Conservation (phyloP, 2,888 invertebrate genomes). For the Sarcophaga carnaria region DNA sequence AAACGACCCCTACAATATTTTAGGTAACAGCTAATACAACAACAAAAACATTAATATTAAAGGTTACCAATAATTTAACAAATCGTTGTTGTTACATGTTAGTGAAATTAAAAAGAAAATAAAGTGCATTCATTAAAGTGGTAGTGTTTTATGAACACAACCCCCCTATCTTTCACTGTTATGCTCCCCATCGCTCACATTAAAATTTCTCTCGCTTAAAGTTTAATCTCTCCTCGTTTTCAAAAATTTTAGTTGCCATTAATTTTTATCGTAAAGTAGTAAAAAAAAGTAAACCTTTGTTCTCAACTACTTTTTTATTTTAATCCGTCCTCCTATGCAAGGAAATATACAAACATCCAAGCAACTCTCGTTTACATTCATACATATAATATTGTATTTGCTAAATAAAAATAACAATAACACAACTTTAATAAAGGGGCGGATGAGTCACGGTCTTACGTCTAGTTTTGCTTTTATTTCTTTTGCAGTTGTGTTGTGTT, state of each 20-base stretch:
- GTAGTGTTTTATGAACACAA: no score
- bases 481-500: slow-evolving; percentile 22
- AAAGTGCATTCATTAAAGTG: no score
- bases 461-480: slow-evolving; percentile 61
- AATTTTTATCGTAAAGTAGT: neutral
- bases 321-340: neutral
- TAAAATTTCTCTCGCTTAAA: no score
- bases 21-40: slow-evolving; percentile 33
- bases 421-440: slow-evolving; percentile 72
- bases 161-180: no score
- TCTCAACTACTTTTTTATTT: slow-evolving; percentile 18
- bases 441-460: slow-evolving; percentile 78
- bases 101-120: no score
- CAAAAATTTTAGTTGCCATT: neutral
- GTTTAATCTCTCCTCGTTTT: neutral
- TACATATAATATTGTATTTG: neutral
- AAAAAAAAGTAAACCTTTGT: slow-evolving; percentile 15
- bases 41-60: neutral
- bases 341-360: neutral
- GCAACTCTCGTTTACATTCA: neutral
- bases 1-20: slow-evolving; percentile 59
- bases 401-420: slow-evolving; percentile 17
- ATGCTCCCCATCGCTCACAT: no score
- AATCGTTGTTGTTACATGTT: slow-evolving; percentile 5
- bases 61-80: slow-evolving; percentile 36